Percentiles rank a stretch among this genome's conserved stretches.
These are phyloP conservation scores for Spizella passerina DNA, from an alignment of 2,797 vertebrate species.

Conservation along the genomic window DNA sequence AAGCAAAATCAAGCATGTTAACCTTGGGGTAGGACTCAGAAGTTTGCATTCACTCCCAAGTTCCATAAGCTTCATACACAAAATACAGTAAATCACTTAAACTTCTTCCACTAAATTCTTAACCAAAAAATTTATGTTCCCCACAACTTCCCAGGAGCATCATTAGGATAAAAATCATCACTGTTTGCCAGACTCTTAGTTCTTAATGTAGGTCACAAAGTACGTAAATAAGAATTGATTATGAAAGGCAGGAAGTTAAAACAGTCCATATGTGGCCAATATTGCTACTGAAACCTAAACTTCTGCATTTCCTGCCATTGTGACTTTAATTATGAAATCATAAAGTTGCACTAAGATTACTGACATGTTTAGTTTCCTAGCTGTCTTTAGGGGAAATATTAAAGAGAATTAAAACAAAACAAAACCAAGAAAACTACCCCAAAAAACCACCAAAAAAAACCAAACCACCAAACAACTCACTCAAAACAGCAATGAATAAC, in stretches of 20 bases:
- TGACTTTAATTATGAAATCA: conserved; percentile 13
- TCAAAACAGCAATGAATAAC: not conserved
- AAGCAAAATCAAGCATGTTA: not conserved
- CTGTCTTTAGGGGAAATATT: conserved; percentile 37
- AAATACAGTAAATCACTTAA: not conserved
- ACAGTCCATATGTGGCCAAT: conserved; percentile 36
- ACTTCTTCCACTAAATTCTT: accelerated
- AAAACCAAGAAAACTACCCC: not conserved
- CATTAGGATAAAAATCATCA: not conserved
- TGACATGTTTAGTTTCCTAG: conserved; percentile 9
- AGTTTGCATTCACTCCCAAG: not conserved
- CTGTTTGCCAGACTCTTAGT: not conserved
- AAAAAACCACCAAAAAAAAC: not conserved
- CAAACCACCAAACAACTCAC: not conserved
- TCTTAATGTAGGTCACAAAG: not conserved
- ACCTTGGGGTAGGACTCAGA: not conserved
- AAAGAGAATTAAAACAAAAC: not conserved
- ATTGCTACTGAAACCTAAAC: conserved; percentile 48
- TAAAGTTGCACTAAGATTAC: conserved; percentile 5
- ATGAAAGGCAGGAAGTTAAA: conserved; percentile 50
- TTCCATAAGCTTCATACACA: not conserved
- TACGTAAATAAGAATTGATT: conserved; percentile 12
- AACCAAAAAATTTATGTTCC: not conserved
- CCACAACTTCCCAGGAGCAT: not conserved
- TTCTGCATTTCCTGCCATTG: conserved; percentile 54